phyloP scores from a whole-genome alignment of 2,113 vertebrate species.

The Sus scrofa region DNA sequence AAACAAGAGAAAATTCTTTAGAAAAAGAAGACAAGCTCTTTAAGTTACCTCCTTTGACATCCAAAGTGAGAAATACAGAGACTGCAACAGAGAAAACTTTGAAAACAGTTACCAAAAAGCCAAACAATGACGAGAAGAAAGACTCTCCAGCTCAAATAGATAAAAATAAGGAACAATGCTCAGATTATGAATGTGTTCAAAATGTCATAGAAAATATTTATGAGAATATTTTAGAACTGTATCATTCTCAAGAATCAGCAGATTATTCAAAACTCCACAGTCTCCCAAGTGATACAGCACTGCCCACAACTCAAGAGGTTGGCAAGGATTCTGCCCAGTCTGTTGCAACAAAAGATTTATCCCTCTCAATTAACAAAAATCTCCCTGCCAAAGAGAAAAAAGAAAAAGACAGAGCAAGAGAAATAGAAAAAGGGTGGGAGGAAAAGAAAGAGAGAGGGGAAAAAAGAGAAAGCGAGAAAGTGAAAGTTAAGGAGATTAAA shows the following conservation, averaged over 20 bases:
- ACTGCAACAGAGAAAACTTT: background rate
- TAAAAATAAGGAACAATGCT: background rate
- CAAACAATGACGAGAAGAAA: background rate
- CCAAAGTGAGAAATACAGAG: background rate
- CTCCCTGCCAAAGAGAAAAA: background rate
- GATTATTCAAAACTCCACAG: background rate
- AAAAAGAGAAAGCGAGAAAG: background rate
- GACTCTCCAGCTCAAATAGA: background rate
- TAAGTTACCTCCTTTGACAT: background rate
- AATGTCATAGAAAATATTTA: slow-evolving; percentile 77
- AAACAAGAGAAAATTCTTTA: background rate
- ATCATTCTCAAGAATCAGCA: slow-evolving; percentile 5
- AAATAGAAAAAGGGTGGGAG: background rate
- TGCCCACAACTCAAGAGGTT: background rate
- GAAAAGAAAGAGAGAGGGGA: background rate
- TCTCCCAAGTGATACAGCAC: background rate
- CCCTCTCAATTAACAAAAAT: background rate
- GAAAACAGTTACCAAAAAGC: background rate
- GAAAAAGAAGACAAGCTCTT: background rate
- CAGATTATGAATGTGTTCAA: slow-evolving; percentile 56
- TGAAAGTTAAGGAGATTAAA: background rate
- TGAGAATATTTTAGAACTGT: slow-evolving; percentile 42
- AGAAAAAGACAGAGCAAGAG: background rate
- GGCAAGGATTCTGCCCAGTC: background rate
- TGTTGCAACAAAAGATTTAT: background rate